Evolutionary conservation across 2,797 vertebrate species (phyloP), one percentile per base, ranked within the genome.

Genomic region (Lepidocolaptes lacrymiger): DNA sequence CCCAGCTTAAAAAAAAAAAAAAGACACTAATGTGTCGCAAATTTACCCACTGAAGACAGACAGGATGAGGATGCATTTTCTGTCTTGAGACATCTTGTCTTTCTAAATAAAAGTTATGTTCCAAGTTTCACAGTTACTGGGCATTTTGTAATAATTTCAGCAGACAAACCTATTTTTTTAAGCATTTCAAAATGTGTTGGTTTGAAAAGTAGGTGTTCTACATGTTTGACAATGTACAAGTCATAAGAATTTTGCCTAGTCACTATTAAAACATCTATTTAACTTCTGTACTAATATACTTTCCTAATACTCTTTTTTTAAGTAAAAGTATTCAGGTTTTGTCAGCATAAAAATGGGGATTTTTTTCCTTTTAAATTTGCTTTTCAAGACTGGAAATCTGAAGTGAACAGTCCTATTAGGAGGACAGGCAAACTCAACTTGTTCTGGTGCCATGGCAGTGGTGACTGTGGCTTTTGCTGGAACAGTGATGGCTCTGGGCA

Each of bases 31-130:
- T 26, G 19, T 83, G 52, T 91, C 61, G 85, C 73, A 91, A 82
- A 73, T 49, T 67, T 92, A n/a, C 41, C 72, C 80, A 4, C 44
- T 82, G 74, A 93, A 94, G 71, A 87, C 67, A 87, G 78, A 23
- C 59, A 55, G 3, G 3, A 59, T 46, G 64, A 85, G 13, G 44
- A 77, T 52, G 43, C 26, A 58, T 19, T 76, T 74, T 83, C 61
- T 63, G 37, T 24, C 62, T 84, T 81, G 77, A 94, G 76, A 84
- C 90, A 72, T 88, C 34, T 61, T 56, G 49, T 46, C 56, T 77
- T 91, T 88, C 88, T 74, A 94, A 74, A 68, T 63, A 56, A 55
- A 90, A 76, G 10, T 39, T 84, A 4, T 76, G 32, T 46, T 93
- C 54, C 46, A 1, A 66, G 48, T 88, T 91, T 85, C 55, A 30